phyloP scores from a whole-genome alignment of 2,797 vertebrate species.

The Mus spretus region DNA sequence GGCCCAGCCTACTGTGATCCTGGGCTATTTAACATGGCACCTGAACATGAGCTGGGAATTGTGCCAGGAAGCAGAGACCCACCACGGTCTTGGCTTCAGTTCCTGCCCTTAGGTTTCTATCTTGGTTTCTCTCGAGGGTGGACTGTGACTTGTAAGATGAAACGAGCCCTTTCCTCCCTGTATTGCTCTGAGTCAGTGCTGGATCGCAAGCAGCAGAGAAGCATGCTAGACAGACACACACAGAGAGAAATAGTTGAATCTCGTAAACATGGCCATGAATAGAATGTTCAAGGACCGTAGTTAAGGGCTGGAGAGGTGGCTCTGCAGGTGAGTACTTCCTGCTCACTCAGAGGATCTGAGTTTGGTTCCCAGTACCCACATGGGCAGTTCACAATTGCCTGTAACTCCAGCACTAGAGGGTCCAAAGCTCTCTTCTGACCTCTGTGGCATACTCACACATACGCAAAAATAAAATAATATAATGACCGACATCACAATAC shows the following conservation, averaged over 20 bases:
- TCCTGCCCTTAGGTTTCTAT: neutral
- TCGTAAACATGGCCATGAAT: neutral
- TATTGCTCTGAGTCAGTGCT: neutral
- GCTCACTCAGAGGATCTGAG: neutral
- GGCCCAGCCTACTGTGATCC: neutral
- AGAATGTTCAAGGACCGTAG: slow-evolving; percentile 6
- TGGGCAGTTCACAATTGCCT: neutral
- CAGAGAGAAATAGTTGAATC: neutral
- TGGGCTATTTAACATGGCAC: neutral
- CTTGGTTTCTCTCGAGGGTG: neutral
- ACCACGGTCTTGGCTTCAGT: neutral
- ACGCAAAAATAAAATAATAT: neutral
- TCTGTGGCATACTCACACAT: neutral
- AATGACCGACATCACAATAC: neutral
- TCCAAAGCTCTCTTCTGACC: neutral
- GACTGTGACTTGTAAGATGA: neutral
- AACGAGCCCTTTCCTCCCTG: neutral
- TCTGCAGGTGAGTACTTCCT: neutral
- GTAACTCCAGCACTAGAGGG: neutral
- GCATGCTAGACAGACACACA: neutral
- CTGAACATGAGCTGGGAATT: neutral
- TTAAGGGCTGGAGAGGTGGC: neutral
- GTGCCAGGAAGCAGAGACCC: neutral
- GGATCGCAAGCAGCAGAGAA: neutral
- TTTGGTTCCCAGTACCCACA: neutral